Conservation (phyloP, 2,888 invertebrate genomes). For the Drosophila nigricruria region DNA sequence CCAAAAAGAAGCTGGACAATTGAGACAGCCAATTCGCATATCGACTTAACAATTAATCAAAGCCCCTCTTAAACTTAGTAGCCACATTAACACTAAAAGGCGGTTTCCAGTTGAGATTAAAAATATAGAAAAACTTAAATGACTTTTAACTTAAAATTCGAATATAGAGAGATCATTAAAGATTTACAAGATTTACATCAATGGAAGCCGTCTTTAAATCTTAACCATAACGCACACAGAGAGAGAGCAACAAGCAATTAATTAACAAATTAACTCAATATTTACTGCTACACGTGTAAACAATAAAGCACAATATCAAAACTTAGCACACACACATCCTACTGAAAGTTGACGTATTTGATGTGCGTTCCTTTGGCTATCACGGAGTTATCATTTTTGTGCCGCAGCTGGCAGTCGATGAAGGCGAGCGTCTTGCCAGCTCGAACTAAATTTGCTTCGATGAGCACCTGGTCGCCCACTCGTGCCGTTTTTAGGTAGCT, state of each 20-base stretch:
- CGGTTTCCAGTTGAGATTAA: slow-evolving; percentile 24
- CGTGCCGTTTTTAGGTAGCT: slow-evolving; percentile 92
- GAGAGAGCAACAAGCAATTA: slow-evolving; percentile 53
- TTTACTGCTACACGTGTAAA: slow-evolving; percentile 78
- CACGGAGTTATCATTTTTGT: slow-evolving; percentile 90
- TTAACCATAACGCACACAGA: slow-evolving; percentile 55
- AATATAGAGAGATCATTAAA: background rate
- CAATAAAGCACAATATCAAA: slow-evolving; percentile 74
- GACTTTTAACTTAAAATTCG: background rate
- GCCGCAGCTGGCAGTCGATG: slow-evolving; percentile 91
- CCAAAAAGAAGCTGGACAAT: slow-evolving; percentile 23
- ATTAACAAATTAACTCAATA: slow-evolving; percentile 58
- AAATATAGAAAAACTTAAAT: background rate
- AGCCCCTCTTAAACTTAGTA: slow-evolving; percentile 63
- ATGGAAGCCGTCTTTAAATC: slow-evolving; percentile 27
- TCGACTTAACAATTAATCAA: slow-evolving; percentile 68
- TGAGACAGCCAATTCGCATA: slow-evolving; percentile 56
- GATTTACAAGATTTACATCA: background rate
- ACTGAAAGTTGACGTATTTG: slow-evolving; percentile 87
- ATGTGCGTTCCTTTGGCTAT: slow-evolving; percentile 94
- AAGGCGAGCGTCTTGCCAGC: slow-evolving; percentile 92
- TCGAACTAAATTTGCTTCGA: slow-evolving; percentile 91
- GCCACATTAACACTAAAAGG: slow-evolving; percentile 48
- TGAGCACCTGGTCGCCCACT: slow-evolving; percentile 91
- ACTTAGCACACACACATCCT: slow-evolving; percentile 2